Evolutionary conservation across 2,888 invertebrate species (phyloP).

Genomic region (Watsonalla cultraria): DNA sequence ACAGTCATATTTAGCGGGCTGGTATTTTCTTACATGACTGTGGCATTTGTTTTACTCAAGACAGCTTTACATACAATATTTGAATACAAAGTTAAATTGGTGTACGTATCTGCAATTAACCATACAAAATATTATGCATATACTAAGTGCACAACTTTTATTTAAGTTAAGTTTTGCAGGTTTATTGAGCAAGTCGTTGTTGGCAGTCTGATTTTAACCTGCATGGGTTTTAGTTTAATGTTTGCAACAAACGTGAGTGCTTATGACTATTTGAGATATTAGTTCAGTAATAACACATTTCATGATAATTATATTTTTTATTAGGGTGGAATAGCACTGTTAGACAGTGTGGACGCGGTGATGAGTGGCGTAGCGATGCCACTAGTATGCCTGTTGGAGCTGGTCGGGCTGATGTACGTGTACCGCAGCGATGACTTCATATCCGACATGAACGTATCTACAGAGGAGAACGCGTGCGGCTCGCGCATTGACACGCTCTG

Average conservation of each 20-base stretch:
- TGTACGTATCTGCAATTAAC: conserved; percentile 42
- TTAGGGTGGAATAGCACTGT: conserved; percentile 54
- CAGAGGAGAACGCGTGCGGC: conserved; percentile 57
- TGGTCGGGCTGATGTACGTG: conserved; percentile 49
- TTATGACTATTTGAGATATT: not conserved
- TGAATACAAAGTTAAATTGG: conserved; percentile 63
- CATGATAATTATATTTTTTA: not conserved
- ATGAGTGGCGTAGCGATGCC: conserved; percentile 49
- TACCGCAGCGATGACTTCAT: conserved; percentile 58
- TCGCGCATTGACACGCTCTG: conserved; percentile 50
- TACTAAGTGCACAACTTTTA: not conserved
- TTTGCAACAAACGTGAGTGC: conserved; percentile 52
- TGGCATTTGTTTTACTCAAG: conserved; percentile 53
- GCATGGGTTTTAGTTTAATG: conserved; percentile 49
- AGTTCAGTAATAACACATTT: not conserved
- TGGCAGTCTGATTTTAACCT: conserved; percentile 39
- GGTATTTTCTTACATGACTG: conserved; percentile 51
- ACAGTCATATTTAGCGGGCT: conserved; percentile 56
- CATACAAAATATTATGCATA: no score
- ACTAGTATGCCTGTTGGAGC: conserved; percentile 47
- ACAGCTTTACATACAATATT: conserved; percentile 64
- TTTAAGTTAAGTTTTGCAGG: conserved; percentile 29
- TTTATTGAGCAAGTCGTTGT: conserved; percentile 57
- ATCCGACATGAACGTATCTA: conserved; percentile 60
- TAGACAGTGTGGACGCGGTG: conserved; percentile 55